Base-by-base conservation (phyloP, 2,113 vertebrate genomes). In the Heloderma charlesbogerti region DNA sequence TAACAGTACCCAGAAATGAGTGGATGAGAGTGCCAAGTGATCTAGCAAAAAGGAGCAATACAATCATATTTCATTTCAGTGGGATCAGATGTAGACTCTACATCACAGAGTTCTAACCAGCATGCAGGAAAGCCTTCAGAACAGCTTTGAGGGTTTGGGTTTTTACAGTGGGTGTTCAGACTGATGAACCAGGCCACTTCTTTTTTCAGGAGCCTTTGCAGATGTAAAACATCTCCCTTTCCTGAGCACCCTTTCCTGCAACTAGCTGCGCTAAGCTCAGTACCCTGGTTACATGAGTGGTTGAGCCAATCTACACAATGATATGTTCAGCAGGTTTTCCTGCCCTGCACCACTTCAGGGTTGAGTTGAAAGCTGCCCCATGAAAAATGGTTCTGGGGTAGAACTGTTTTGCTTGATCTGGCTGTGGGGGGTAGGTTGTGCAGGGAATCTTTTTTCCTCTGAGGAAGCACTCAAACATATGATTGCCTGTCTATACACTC, bases 51-150 rank as follows among this genome's bases (percentile, higher is more conserved):
- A 0, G 40, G 7, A 25, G 12, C n/a, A 37, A 5, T 45, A 40
- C 48, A 6, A 86, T 6, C 1, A 0, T n/a, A 0, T 78, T 86
- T 77, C 71, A 0, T 54, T 37, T 75, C 0, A 13, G 87, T 10
- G 34, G 67, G 72, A 4, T 87, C 54, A 43, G 77, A 40, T 13
- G 0, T 0, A 20, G 92, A 3, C n/a, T 18, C 54, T n/a, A 0
- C 15, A 10, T 54, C 0, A 0, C 6, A 80, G 45, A 0, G 0
- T 45, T 60, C 2, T 37, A 48, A 60, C 27, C 37, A 3, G 43
- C 57, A 54, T 40, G 77, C 88, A 63, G 37, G 0, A 18, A 84
- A 86, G 5, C 2, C 0, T 27, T 37, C 34, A 31, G 40, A 12
- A 27, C 0, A 29, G 9, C 3, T 43, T 89, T 71, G 0, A 0